These are phyloP conservation scores for Threskiornis aethiopicus DNA, from an alignment of 2,797 vertebrate genomes.

Conservation along the genomic window DNA sequence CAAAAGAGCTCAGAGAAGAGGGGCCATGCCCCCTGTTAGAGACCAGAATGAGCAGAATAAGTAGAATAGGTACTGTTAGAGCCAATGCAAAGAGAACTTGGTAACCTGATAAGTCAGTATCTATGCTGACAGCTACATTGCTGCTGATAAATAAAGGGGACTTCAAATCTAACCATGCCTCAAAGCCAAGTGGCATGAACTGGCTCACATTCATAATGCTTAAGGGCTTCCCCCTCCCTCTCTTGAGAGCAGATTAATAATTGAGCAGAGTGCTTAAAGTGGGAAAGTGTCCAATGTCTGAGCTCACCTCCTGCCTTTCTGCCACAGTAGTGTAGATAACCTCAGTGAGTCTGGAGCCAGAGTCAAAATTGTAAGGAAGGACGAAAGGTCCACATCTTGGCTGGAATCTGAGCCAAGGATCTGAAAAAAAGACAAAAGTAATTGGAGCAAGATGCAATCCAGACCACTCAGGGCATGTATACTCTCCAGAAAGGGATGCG, in stretches of 20 bases:
- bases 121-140: not conserved
- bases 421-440: not conserved
- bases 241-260: not conserved
- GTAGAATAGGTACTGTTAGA: not conserved
- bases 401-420: not conserved
- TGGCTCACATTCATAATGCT: not conserved
- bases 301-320: constrained; percentile 1
- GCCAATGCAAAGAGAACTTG: not conserved
- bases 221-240: not conserved
- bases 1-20: not conserved
- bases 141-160: not conserved
- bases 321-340: not conserved
- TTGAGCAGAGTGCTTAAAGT: not conserved
- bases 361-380: not conserved
- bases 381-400: not conserved
- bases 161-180: not conserved
- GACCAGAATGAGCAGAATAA: not conserved
- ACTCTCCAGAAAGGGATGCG: not conserved
- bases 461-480: not conserved
- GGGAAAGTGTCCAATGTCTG: not conserved
- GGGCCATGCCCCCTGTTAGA: not conserved
- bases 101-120: not conserved
- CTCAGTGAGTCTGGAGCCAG: not conserved
- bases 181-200: not conserved
- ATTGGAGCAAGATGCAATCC: not conserved